A percentile compares a stretch with the other conserved stretches of the same genome.
Conservation (phyloP, 2,113 vertebrate species). For the Sinocyclocheilus anshuiensis region DNA sequence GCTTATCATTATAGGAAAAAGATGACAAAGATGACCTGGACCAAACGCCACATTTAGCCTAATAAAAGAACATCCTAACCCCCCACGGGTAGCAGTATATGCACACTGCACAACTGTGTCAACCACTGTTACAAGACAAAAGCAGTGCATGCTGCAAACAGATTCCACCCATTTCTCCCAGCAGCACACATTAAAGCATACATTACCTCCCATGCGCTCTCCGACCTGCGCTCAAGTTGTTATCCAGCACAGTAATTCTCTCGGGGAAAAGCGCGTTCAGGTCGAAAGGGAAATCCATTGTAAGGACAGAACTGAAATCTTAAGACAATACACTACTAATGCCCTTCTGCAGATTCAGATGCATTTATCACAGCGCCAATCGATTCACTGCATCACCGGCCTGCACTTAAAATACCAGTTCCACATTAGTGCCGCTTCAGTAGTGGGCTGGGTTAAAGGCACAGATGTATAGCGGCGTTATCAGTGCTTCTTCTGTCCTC, state of each 20-base stretch:
- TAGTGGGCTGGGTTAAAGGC: not conserved
- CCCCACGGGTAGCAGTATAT: not conserved
- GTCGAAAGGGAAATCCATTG: slow-evolving; percentile 76
- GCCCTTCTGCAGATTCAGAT: not conserved
- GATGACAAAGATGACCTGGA: not conserved
- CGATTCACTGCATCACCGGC: slow-evolving; percentile 26
- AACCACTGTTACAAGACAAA: not conserved
- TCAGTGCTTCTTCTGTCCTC: slow-evolving; percentile 26
- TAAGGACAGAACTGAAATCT: slow-evolving; percentile 7
- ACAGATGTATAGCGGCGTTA: not conserved
- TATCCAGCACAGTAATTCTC: slow-evolving; percentile 73
- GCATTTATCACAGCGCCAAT: slow-evolving; percentile 1
- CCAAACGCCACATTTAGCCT: not conserved
- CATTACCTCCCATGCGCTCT: slow-evolving; percentile 70
- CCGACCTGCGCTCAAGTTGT: slow-evolving; percentile 64
- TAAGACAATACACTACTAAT: slow-evolving; percentile 23
- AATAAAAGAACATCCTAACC: not conserved
- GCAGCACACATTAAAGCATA: not conserved
- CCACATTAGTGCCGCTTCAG: not conserved
- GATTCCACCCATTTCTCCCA: not conserved
- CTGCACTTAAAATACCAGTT: not conserved
- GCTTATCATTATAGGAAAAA: not conserved
- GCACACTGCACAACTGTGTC: not conserved
- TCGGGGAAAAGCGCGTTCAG: slow-evolving; percentile 73
- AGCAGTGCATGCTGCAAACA: not conserved